Conservation (phyloP, 2,113 vertebrate genomes). For the Cavia porcellus region DNA sequence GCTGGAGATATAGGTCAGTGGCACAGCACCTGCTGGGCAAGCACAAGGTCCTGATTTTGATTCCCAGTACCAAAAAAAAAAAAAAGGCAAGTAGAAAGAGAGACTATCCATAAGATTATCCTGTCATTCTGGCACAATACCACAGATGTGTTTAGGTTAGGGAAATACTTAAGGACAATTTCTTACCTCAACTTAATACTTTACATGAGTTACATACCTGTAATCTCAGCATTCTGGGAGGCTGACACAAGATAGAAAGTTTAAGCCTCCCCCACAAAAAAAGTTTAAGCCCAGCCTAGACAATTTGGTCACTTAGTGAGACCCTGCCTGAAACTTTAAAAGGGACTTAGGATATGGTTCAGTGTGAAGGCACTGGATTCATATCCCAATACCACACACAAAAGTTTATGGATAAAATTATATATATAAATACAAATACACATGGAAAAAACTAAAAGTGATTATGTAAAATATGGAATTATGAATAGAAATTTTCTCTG, state of each 20-base stretch:
- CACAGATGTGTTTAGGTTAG: slow-evolving; percentile 5
- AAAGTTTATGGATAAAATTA: slow-evolving; percentile 16
- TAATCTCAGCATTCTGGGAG: not conserved
- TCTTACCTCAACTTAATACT: not conserved
- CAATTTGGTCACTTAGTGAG: not conserved
- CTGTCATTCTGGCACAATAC: not conserved
- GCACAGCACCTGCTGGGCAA: no score
- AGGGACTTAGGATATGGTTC: not conserved
- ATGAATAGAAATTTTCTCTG: slow-evolving; percentile 38
- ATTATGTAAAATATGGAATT: not conserved
- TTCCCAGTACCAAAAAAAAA: no score
- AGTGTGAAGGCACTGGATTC: not conserved
- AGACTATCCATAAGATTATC: slow-evolving; percentile 42
- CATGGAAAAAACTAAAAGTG: slow-evolving; percentile 32
- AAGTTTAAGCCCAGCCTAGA: not conserved
- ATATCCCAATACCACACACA: not conserved
- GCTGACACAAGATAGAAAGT: no score
- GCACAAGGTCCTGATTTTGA: no score
- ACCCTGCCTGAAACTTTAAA: not conserved
- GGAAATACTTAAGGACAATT: slow-evolving; percentile 35
- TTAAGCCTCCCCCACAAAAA: no score
- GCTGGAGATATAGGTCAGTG: no score
- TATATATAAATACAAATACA: not conserved
- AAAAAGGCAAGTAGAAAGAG: not conserved
- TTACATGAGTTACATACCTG: not conserved